Evolutionary conservation across 2,113 vertebrate species (phyloP).

Genomic region (Platichthys stellatus): DNA sequence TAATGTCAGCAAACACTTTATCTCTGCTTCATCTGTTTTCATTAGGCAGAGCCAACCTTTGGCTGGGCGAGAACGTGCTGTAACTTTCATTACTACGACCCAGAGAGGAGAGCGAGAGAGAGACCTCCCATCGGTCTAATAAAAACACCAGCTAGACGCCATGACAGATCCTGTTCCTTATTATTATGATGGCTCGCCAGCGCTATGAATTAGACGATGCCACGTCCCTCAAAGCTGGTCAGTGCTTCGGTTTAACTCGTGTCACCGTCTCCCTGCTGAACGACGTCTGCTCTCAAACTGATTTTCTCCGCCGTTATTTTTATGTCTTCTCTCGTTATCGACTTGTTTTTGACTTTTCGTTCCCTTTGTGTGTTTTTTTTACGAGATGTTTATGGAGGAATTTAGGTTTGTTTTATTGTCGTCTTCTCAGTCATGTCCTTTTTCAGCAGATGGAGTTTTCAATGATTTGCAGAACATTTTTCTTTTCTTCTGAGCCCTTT

Average conservation of each 20-base stretch:
- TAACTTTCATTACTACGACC: conserved; percentile 77
- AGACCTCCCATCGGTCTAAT: conserved; percentile 72
- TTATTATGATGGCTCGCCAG: conserved; percentile 56
- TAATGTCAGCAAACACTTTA: conserved; percentile 87
- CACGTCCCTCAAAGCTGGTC: conserved; percentile 1
- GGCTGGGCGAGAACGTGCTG: conserved; percentile 80
- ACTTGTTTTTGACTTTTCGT: conserved; percentile 7
- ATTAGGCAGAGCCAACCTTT: conserved; percentile 85
- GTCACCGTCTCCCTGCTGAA: neutral
- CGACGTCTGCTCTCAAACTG: neutral
- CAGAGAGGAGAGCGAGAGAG: conserved; percentile 61
- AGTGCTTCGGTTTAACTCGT: no score
- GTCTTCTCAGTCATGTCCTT: no score
- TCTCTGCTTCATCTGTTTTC: conserved; percentile 89
- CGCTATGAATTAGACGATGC: conserved; percentile 55
- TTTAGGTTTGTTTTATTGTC: no score
- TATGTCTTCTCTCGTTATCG: conserved; percentile 3
- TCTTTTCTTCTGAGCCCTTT: no score
- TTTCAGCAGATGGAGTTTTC: no score
- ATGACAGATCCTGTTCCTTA: conserved; percentile 70
- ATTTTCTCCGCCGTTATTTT: neutral
- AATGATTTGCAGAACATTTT: no score
- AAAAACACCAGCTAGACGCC: conserved; percentile 69
- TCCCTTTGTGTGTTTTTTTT: neutral
- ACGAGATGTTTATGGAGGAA: neutral